phyloP scores from a whole-genome alignment of 2,797 vertebrate species.

The Anguilla anguilla region DNA sequence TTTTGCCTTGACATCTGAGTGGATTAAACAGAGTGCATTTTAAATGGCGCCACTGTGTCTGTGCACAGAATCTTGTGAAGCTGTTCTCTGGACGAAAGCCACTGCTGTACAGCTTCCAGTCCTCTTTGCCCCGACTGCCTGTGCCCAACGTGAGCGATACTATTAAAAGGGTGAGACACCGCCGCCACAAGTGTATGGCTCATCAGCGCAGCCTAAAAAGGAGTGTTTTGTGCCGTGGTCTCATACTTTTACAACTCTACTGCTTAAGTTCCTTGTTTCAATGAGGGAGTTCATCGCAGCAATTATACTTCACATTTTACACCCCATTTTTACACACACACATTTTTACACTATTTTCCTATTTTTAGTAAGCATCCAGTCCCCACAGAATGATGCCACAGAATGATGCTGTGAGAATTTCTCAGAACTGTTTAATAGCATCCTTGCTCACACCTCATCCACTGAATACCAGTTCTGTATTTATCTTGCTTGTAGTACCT shows the following conservation, averaged over 20 bases:
- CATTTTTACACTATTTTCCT: neutral
- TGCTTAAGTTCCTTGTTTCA: neutral
- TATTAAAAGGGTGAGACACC: slow-evolving; percentile 74
- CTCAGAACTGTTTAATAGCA: neutral
- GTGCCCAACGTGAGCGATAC: slow-evolving; percentile 86
- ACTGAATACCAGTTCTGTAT: neutral
- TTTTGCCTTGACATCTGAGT: neutral
- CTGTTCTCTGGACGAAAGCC: slow-evolving; percentile 82
- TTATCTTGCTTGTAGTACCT: slow-evolving; percentile 78
- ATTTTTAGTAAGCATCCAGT: neutral
- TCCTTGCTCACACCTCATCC: neutral
- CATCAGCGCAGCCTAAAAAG: neutral
- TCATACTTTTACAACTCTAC: neutral
- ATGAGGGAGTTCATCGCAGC: neutral
- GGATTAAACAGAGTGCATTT: neutral
- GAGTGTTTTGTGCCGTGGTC: neutral
- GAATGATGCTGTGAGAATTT: no score
- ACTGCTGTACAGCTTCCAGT: slow-evolving; percentile 93
- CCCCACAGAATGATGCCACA: neutral
- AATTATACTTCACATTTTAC: no score
- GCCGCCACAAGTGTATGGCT: neutral
- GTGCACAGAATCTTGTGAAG: slow-evolving; percentile 75
- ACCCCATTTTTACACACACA: no score
- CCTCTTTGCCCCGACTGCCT: slow-evolving; percentile 85
- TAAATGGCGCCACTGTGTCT: neutral